These are phyloP conservation scores for Cheilosia impressa DNA, from an alignment of 2,888 invertebrate species.

Conservation along the genomic window DNA sequence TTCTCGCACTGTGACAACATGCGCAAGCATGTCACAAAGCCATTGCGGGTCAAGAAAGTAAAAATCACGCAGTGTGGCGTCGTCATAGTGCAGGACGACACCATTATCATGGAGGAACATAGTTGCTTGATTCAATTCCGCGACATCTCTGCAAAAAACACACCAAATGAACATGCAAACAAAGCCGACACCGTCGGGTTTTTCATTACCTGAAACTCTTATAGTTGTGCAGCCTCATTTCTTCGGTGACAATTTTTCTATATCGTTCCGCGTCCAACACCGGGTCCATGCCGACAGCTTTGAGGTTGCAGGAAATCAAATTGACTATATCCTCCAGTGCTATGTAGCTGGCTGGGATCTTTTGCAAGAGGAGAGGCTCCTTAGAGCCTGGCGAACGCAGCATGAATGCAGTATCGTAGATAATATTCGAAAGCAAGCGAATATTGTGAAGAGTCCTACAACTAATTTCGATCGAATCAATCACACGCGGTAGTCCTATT, in stretches of 20 bases:
- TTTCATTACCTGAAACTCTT: slow-evolving; percentile 80
- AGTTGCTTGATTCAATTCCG: slow-evolving; percentile 97
- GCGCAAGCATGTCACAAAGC: slow-evolving; percentile 98
- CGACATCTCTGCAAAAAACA: slow-evolving; percentile 88
- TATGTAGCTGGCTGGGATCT: slow-evolving; percentile 97
- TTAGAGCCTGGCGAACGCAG: slow-evolving; percentile 95
- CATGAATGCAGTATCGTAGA: slow-evolving; percentile 97
- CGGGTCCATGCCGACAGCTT: slow-evolving; percentile 89
- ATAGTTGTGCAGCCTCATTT: slow-evolving; percentile 83
- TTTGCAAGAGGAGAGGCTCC: slow-evolving; percentile 94
- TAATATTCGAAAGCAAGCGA: slow-evolving; percentile 93
- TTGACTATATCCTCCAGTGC: slow-evolving; percentile 96
- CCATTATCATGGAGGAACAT: slow-evolving; percentile 99
- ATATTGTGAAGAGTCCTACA: slow-evolving; percentile 94
- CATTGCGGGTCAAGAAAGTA: slow-evolving; percentile 99
- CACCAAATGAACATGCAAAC: not conserved
- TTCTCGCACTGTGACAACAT: slow-evolving; percentile 98
- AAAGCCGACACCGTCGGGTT: not conserved
- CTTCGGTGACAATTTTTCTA: slow-evolving; percentile 82
- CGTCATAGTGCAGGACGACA: slow-evolving; percentile 96
- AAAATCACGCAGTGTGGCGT: slow-evolving; percentile 95
- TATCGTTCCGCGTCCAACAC: slow-evolving; percentile 93
- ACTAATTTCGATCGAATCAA: slow-evolving; percentile 96
- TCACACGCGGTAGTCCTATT: slow-evolving; percentile 95
- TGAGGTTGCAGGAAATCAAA: slow-evolving; percentile 90